Evolutionary conservation across 2,797 vertebrate species (phyloP).

Genomic region (Pseudochirops corinnae): DNA sequence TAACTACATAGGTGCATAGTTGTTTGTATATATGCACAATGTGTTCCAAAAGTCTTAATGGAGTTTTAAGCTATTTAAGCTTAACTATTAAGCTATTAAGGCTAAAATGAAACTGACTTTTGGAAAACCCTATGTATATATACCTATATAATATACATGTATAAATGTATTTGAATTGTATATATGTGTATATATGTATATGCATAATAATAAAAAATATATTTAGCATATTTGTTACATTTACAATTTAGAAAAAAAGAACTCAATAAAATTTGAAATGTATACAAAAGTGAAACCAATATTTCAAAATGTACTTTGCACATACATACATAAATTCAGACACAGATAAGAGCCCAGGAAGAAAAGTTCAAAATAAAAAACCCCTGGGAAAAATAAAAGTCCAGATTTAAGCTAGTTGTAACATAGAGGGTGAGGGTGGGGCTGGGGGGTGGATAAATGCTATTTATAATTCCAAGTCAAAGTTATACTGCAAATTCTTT

Average conservation of each 20-base stretch:
- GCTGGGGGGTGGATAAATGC: background rate
- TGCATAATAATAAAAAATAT: background rate
- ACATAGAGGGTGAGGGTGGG: slow-evolving; percentile 1
- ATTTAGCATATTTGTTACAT: background rate
- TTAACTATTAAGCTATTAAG: background rate
- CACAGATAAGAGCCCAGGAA: background rate
- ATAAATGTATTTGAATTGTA: background rate
- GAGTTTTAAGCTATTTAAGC: background rate
- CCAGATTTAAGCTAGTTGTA: slow-evolving; percentile 47
- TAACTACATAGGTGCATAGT: background rate
- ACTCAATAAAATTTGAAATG: background rate
- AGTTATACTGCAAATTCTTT: background rate
- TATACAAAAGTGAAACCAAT: slow-evolving; percentile 6
- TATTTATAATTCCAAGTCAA: background rate
- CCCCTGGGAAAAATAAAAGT: slow-evolving; percentile 51
- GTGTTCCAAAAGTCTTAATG: background rate
- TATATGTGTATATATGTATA: background rate
- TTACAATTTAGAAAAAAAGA: background rate
- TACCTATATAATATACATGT: background rate
- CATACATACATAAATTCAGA: slow-evolving; percentile 40
- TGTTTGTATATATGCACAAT: background rate
- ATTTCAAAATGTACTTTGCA: slow-evolving; percentile 45
- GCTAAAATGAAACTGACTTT: background rate
- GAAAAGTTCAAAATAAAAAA: slow-evolving; percentile 64
- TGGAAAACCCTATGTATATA: background rate